These are phyloP conservation scores for Eubasilissa splendida DNA, from an alignment of 2,888 invertebrate species.

Conservation along the genomic window DNA sequence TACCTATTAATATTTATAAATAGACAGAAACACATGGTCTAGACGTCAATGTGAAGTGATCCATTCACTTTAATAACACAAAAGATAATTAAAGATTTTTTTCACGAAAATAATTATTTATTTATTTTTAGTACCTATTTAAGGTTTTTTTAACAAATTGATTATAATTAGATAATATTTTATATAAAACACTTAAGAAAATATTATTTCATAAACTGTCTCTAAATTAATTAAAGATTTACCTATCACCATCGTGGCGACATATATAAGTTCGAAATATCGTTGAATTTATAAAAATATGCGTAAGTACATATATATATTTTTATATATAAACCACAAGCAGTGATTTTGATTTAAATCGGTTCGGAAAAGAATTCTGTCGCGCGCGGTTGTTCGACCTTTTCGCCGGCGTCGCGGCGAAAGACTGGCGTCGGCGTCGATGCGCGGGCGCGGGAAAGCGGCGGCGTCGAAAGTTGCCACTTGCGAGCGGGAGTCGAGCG, in stretches of 20 bases:
- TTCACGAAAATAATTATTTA: no score
- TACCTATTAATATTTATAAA: conserved; percentile 40
- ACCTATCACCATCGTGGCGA: conserved; percentile 52
- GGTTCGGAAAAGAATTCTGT: conserved; percentile 14
- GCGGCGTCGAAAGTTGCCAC: conserved; percentile 22
- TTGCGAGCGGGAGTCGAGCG: conserved; percentile 16
- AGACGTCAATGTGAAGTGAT: not conserved
- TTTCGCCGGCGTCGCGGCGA: conserved; percentile 35
- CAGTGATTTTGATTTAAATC: conserved; percentile 31
- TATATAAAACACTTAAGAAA: no score
- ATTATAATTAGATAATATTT: no score
- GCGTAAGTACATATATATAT: not conserved
- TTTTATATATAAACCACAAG: no score
- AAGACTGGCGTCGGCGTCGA: conserved; percentile 45
- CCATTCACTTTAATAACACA: not conserved
- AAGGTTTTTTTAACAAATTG: no score
- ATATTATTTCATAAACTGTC: no score
- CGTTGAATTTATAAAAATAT: conserved; percentile 44
- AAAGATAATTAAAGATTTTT: not conserved
- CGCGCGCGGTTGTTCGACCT: conserved; percentile 26
- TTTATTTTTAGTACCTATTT: no score
- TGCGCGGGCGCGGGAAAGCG: conserved; percentile 21
- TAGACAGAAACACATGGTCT: conserved; percentile 36
- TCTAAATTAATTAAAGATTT: not conserved
- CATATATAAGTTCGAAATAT: conserved; percentile 37